Evolutionary conservation across 2,888 invertebrate genomes (phyloP).

Genomic region (Netelia melanura): DNA sequence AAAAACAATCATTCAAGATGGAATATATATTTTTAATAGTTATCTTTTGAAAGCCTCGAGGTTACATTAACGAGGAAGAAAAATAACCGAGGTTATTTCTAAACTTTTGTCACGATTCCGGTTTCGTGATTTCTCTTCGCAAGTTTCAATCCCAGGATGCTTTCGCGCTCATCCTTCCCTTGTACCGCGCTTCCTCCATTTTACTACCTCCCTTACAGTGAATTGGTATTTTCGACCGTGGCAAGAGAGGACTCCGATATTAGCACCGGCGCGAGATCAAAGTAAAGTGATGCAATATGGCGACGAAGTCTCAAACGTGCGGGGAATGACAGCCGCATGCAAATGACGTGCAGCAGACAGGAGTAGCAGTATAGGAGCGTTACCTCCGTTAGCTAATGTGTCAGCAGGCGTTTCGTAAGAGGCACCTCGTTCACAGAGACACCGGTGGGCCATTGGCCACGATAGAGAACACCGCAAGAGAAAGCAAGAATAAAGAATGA

Average conservation of each 20-base stretch:
- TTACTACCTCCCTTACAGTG: conserved; percentile 34
- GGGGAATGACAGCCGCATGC: conserved; percentile 73
- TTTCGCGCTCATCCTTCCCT: conserved; percentile 8
- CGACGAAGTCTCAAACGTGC: conserved; percentile 73
- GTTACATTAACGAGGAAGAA: background rate
- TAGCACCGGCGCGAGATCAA: conserved; percentile 73
- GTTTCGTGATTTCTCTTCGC: conserved; percentile 13
- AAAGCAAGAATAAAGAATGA: conserved; percentile 14
- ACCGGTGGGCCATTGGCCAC: background rate
- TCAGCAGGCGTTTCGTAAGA: conserved; percentile 53
- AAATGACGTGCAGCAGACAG: conserved; percentile 70
- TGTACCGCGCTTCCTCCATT: conserved; percentile 1
- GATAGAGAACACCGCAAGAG: conserved; percentile 40
- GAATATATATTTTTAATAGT: background rate
- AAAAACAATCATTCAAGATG: background rate
- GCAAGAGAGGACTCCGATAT: conserved; percentile 70
- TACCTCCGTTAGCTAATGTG: conserved; percentile 68
- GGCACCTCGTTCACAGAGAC: conserved; percentile 41
- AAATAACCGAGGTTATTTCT: conserved; percentile 6
- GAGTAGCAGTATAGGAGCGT: conserved; percentile 5
- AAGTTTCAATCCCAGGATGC: background rate
- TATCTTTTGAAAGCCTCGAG: background rate
- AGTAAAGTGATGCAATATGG: conserved; percentile 76
- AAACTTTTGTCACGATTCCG: conserved; percentile 46
- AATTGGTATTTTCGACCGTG: conserved; percentile 61